These are phyloP conservation scores for Leptopterna dolabrata DNA, from an alignment of 2,888 invertebrate species.

Conservation along the genomic window DNA sequence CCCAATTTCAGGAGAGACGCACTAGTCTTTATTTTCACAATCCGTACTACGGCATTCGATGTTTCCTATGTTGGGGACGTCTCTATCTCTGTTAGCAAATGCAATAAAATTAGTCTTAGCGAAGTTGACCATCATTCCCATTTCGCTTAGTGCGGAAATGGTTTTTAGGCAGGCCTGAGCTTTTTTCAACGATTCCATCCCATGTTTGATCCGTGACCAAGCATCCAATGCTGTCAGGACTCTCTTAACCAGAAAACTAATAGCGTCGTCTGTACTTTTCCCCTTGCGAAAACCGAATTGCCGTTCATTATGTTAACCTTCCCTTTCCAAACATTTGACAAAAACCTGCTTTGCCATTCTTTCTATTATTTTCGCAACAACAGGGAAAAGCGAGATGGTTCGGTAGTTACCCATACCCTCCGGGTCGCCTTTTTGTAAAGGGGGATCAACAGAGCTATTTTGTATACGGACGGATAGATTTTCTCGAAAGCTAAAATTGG, in stretches of 20 bases:
- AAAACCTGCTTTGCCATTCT: background rate
- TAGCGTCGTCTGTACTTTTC: background rate
- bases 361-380: constrained; percentile 17
- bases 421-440: constrained; percentile 23
- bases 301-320: background rate
- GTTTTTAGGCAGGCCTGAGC: background rate
- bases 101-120: too few relatives aligned
- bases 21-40: too few relatives aligned
- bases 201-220: background rate
- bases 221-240: background rate
- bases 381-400: constrained; percentile 8
- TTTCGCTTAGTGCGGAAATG: too few relatives aligned
- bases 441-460: background rate
- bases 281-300: background rate
- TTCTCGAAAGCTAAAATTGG: constrained; percentile 4
- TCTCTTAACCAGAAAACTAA: background rate
- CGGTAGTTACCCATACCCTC: background rate
- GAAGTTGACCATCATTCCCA: too few relatives aligned
- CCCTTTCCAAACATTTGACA: background rate
- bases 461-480: background rate
- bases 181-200: background rate
- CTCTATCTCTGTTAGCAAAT: too few relatives aligned
- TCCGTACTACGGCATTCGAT: too few relatives aligned
- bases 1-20: too few relatives aligned
- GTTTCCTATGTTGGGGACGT: too few relatives aligned